Percentiles rank a stretch among this genome's conserved stretches.
These are phyloP conservation scores for Crocuta crocuta DNA, from an alignment of 2,113 vertebrate species.

Conservation along the genomic window DNA sequence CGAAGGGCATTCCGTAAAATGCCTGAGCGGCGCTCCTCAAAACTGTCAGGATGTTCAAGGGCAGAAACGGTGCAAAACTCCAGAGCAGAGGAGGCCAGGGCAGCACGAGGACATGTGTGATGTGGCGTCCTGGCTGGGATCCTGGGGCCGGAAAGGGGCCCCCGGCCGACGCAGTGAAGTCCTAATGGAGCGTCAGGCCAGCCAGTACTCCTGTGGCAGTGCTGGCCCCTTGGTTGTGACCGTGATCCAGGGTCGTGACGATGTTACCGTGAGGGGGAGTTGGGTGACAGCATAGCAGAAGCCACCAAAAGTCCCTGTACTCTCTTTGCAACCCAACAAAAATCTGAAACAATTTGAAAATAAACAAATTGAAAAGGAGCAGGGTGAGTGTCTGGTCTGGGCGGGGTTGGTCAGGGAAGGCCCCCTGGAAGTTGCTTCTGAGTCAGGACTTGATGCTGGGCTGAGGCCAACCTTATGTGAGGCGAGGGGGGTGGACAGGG, in stretches of 20 bases:
- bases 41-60: neutral
- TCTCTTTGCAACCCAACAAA: neutral
- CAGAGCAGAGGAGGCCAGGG: neutral
- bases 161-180: accelerated
- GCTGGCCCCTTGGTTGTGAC: neutral
- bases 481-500: no score
- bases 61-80: neutral
- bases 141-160: neutral
- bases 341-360: neutral
- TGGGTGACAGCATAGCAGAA: neutral
- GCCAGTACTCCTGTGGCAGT: accelerated
- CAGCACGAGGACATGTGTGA: accelerated
- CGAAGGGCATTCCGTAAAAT: neutral
- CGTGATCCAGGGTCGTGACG: neutral
- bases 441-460: neutral
- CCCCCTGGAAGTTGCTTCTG: neutral
- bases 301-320: neutral
- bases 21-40: neutral
- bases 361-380: neutral
- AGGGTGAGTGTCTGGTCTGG: neutral
- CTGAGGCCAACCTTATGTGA: accelerated
- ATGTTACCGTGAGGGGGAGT: neutral
- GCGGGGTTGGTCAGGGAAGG: neutral
- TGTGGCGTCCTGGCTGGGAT: neutral
- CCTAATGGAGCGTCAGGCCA: accelerated